A percentile compares a stretch with the other conserved stretches of the same genome.
phyloP scores from a whole-genome alignment of 1,140 invertebrate species.

The Drosophila baimaii region DNA sequence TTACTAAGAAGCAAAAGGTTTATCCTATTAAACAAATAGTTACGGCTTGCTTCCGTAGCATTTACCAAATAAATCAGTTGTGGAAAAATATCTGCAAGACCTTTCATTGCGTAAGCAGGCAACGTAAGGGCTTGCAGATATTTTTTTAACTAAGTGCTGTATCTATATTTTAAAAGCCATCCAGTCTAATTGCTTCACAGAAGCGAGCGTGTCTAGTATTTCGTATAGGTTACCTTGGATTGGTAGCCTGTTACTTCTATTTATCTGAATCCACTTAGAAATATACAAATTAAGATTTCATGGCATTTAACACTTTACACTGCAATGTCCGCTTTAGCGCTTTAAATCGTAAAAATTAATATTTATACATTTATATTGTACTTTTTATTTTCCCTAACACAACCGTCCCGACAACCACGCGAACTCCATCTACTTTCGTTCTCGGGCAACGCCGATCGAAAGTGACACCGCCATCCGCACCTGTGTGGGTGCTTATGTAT shows the following conservation, averaged over 20 bases:
- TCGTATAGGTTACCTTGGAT: neutral
- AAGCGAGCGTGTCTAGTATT: neutral
- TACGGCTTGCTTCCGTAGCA: too few relatives aligned
- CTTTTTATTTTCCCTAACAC: constrained; percentile 17
- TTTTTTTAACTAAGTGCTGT: neutral
- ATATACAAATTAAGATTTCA: constrained; percentile 7
- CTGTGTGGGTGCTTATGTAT: constrained; percentile 73
- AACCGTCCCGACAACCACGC: constrained; percentile 16
- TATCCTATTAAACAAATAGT: too few relatives aligned
- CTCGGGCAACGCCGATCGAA: constrained; percentile 43
- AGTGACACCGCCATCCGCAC: constrained; percentile 39
- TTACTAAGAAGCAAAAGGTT: too few relatives aligned
- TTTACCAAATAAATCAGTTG: too few relatives aligned
- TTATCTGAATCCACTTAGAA: neutral
- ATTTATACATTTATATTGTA: too few relatives aligned
- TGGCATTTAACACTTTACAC: neutral
- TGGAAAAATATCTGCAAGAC: too few relatives aligned
- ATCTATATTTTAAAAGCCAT: neutral
- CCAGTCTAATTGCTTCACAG: neutral
- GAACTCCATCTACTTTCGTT: constrained; percentile 53
- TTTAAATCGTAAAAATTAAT: neutral
- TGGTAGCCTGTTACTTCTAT: too few relatives aligned
- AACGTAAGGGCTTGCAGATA: too few relatives aligned
- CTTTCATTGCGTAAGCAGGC: too few relatives aligned
- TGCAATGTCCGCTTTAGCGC: neutral